Evolutionary conservation across 23 tunicate species (phyloP).

Genomic region (Trididemnum nubilum): DNA sequence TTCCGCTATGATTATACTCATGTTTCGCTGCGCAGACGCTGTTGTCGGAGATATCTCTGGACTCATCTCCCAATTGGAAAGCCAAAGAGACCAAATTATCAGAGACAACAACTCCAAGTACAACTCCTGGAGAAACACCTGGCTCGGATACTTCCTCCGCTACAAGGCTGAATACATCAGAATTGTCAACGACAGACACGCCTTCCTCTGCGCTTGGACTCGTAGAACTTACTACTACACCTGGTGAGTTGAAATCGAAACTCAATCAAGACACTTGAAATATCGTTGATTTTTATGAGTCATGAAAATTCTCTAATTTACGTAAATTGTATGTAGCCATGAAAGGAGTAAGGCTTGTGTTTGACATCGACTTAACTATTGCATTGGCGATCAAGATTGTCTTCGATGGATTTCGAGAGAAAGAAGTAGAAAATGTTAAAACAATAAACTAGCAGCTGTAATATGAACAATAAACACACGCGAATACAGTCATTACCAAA

Average conservation of each 20-base stretch:
- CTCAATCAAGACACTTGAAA: background rate
- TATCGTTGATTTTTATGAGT: background rate
- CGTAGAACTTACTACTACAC: conserved; percentile 5
- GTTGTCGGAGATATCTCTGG: conserved; percentile 31
- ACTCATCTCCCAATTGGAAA: conserved; percentile 20
- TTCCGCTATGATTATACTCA: background rate
- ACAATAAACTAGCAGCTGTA: no score
- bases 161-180: conserved; percentile 22
- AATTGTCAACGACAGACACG: conserved; percentile 45
- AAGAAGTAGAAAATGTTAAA: no score
- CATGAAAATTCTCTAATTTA: no score
- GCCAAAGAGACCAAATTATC: conserved; percentile 24
- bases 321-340: no score
- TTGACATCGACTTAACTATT: no score
- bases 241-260: conserved; percentile 14
- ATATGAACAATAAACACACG: no score
- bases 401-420: no score
- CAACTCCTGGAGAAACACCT: conserved; percentile 36
- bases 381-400: no score
- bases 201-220: conserved; percentile 4
- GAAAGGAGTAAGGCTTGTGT: no score
- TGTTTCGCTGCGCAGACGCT: no score
- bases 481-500: no score
- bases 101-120: background rate
- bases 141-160: conserved; percentile 17